Evolutionary conservation across 2,888 invertebrate species (phyloP).

Genomic region (Thereva nobilitata): DNA sequence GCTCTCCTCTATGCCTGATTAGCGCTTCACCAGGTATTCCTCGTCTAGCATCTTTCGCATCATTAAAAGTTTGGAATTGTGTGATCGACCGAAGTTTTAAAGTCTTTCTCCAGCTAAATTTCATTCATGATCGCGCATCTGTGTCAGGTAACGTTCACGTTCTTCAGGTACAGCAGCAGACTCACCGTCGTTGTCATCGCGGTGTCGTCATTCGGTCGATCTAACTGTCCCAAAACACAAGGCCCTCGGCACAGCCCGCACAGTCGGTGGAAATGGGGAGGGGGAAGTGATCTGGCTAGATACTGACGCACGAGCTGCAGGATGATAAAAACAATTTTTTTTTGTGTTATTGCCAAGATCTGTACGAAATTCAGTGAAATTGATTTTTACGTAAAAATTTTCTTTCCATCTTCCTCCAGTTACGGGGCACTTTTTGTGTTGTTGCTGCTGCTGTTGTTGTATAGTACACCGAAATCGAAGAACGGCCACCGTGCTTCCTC

Average conservation of each 20-base stretch:
- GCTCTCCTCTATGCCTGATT: neutral
- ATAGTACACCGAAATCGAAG: slow-evolving; percentile 4
- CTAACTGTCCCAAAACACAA: slow-evolving; percentile 16
- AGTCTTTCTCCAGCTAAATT: slow-evolving; percentile 25
- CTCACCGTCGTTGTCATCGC: neutral
- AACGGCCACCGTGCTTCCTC: slow-evolving; percentile 26
- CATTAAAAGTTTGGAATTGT: slow-evolving; percentile 15
- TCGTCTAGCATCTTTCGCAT: slow-evolving; percentile 3
- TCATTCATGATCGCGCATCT: slow-evolving; percentile 36
- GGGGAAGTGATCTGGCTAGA: slow-evolving; percentile 9
- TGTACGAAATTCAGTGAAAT: slow-evolving; percentile 31
- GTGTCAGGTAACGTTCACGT: slow-evolving; percentile 35
- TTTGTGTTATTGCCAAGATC: neutral
- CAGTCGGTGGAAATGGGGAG: too few relatives aligned
- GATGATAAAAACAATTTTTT: neutral
- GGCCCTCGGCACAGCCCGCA: too few relatives aligned
- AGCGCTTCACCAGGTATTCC: too few relatives aligned
- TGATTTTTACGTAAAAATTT: slow-evolving; percentile 36
- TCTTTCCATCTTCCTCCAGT: slow-evolving; percentile 26
- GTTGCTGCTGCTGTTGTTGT: too few relatives aligned
- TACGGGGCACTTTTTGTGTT: slow-evolving; percentile 15
- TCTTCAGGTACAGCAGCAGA: neutral
- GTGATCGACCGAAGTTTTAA: neutral
- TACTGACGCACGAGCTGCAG: slow-evolving; percentile 6
- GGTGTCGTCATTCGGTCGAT: slow-evolving; percentile 16